Evolutionary conservation across 2,113 vertebrate genomes (phyloP), one percentile per base, ranked within the genome.

Genomic region (Gobiocypris rarus): DNA sequence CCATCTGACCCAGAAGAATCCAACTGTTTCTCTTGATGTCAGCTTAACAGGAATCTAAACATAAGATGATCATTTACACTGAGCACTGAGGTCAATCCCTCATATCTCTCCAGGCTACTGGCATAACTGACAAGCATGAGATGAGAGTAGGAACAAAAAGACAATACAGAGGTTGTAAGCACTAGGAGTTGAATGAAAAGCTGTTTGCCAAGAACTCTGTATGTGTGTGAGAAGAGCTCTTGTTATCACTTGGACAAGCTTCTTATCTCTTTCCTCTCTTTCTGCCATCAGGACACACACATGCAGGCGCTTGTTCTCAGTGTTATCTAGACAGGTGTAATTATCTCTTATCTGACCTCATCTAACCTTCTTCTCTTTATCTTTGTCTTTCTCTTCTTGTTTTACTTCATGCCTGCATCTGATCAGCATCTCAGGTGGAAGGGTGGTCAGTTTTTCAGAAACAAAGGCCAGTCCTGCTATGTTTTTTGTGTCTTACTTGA

Each of bases 271-370:
- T 76, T 48, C 41, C 50, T 28, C 22, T 65, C 19, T 67, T 52
- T 81, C 48, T 56, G 3, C 26, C 26, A 67, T 54, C 65, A 41
- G 80, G 31, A 85, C 69, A 54, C 86, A 82, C 54, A 75, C 82
- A 69, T 75, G 78, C 79, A 48, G 22, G 3, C 34, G 38, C 63
- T 63, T 63, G 78, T 75, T 75, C 81, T 75, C 76, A 22, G 58
- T 82, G 67, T 82, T 85, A 80, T 86, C 84, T 85, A 70, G 13
- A 78, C 84, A 86, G 82, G 87, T 86, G 74, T 87, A 86, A 88
- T 89, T 87, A 76, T 61, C 58, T 70, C 74, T 75, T 77, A 70
- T 81, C 74, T 81, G 81, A 80, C 58, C 82, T 38, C 38, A 79
- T 65, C 26, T 71, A 28, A 63, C 73, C 84, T 52, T 45, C 0